Percentiles rank a stretch among this genome's conserved stretches.
Conservation (phyloP, 2,888 invertebrate genomes). For the Hoplodrina ambigua region DNA sequence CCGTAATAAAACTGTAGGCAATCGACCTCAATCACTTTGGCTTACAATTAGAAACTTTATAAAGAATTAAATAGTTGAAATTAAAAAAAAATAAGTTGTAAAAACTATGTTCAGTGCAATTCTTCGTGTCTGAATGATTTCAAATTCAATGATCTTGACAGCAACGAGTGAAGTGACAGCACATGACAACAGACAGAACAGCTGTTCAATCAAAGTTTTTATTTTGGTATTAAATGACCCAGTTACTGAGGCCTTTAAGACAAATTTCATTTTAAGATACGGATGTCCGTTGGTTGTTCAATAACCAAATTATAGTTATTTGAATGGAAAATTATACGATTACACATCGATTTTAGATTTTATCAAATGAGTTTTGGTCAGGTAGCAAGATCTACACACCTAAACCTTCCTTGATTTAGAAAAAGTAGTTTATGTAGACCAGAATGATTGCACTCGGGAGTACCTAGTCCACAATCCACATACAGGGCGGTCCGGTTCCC, state of each 20-base stretch:
- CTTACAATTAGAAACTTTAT: constrained; percentile 8
- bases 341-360: too few species aligned
- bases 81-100: background rate
- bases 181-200: background rate
- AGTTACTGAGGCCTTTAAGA: background rate
- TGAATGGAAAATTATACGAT: too few species aligned
- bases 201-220: background rate
- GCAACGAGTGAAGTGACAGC: background rate
- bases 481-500: too few species aligned
- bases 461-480: too few species aligned
- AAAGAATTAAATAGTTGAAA: constrained; percentile 12
- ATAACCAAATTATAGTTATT: too few species aligned
- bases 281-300: too few species aligned
- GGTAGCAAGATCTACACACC: too few species aligned
- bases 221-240: background rate
- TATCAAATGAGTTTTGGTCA: too few species aligned
- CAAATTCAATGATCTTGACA: background rate
- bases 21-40: background rate
- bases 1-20: background rate
- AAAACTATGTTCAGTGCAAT: background rate
- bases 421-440: too few species aligned
- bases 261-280: background rate
- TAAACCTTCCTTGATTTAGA: too few species aligned
- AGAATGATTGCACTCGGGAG: too few species aligned
- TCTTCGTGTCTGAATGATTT: background rate